Evolutionary conservation across 2,113 vertebrate genomes (phyloP).

Genomic region (Leucoraja erinaceus): DNA sequence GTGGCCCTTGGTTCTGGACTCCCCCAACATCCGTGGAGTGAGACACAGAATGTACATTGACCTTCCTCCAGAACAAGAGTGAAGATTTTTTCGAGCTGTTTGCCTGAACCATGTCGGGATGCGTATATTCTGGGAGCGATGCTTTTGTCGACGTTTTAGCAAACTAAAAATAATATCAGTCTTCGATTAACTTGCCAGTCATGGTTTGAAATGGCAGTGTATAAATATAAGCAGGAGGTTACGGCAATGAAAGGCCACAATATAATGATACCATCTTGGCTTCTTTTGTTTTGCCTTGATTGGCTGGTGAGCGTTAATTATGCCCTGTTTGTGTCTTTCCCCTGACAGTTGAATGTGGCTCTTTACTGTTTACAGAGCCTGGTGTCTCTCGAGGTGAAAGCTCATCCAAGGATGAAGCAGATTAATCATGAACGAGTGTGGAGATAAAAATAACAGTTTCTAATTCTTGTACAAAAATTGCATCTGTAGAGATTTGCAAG

Average conservation of each 20-base stretch:
- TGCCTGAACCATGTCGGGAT: background rate
- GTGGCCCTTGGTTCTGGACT: too few species aligned
- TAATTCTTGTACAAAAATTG: background rate
- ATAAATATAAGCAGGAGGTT: background rate
- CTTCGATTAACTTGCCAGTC: background rate
- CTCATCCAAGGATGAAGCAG: background rate
- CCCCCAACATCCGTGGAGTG: too few species aligned
- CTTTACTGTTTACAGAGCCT: background rate
- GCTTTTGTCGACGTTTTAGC: background rate
- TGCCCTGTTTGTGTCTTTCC: background rate
- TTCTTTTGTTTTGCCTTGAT: background rate
- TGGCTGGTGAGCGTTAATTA: background rate
- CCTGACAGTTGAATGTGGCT: background rate
- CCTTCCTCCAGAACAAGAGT: background rate
- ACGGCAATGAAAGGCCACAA: background rate
- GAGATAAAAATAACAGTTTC: conserved; percentile 32
- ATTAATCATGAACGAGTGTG: background rate
- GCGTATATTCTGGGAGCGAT: background rate
- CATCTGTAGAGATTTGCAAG: conserved; percentile 3
- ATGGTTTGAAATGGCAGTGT: background rate
- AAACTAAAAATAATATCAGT: background rate
- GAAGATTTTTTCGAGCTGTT: background rate
- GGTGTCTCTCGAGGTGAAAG: background rate
- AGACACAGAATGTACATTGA: too few species aligned
- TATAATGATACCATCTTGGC: background rate